These are phyloP conservation scores for Lepidochrysops patricia DNA, from an alignment of 2,888 invertebrate genomes.

Conservation along the genomic window DNA sequence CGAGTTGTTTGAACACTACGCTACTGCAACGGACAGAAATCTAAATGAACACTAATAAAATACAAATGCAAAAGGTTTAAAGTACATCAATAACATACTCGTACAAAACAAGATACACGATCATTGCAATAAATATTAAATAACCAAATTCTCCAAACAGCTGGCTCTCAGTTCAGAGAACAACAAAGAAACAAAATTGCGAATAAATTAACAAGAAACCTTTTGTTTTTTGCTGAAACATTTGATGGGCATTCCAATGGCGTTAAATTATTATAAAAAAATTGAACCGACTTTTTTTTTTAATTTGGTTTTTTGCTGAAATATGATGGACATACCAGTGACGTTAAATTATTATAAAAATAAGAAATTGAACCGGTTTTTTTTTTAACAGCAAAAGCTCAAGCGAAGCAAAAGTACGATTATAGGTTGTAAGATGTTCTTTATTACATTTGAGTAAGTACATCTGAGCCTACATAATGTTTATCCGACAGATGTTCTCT, in stretches of 20 bases:
- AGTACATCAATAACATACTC: not conserved
- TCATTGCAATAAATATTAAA: not conserved
- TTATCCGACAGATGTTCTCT: conserved; percentile 3
- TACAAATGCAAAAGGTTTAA: not conserved
- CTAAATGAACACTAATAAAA: not conserved
- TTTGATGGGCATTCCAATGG: not conserved
- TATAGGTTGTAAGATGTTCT: no score
- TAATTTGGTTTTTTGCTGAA: not conserved
- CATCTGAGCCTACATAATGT: not conserved
- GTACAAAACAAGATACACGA: not conserved
- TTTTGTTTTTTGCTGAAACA: not conserved
- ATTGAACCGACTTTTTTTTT: no score
- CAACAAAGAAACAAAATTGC: not conserved
- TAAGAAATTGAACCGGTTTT: no score
- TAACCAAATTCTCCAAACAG: not conserved
- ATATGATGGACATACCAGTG: not conserved
- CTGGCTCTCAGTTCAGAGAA: not conserved
- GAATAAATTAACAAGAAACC: not conserved
- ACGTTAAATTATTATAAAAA: no score
- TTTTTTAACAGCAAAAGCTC: no score
- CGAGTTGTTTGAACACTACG: no score
- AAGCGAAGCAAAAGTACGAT: no score
- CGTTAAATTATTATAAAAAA: no score
- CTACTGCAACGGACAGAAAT: no score
- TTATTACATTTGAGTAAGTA: not conserved